These are phyloP conservation scores for Vidua macroura DNA, from an alignment of 2,113 vertebrate genomes.

Conservation along the genomic window DNA sequence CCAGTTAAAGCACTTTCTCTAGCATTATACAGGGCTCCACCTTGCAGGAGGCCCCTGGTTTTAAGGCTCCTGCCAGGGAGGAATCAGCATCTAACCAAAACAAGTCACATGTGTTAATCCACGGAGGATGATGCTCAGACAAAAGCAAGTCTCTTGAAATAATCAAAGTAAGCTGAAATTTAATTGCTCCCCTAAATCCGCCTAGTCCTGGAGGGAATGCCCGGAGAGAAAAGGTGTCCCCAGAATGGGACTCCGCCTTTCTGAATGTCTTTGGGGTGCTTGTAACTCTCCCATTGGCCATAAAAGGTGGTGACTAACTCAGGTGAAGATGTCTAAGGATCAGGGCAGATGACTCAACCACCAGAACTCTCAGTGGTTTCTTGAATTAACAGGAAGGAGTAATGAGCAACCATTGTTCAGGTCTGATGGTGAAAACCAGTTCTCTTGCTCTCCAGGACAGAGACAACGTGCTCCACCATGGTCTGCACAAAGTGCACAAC, in stretches of 20 bases:
- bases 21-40: background rate
- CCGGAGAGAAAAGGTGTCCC: background rate
- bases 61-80: background rate
- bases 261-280: rapidly evolving
- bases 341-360: background rate
- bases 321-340: background rate
- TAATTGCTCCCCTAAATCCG: background rate
- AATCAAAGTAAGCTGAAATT: background rate
- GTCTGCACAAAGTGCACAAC: too few species aligned
- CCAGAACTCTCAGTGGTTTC: background rate
- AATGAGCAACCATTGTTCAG: background rate
- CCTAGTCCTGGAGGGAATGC: background rate
- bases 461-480: rapidly evolving
- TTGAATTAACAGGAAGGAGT: background rate
- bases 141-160: background rate
- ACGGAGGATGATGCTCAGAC: background rate
- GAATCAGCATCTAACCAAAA: background rate
- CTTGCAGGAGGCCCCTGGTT: background rate
- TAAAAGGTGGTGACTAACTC: background rate
- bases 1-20: background rate
- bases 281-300: too few species aligned
- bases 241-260: background rate
- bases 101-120: rapidly evolving
- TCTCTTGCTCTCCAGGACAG: background rate
- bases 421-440: background rate